These are phyloP conservation scores for Hozukius guyotensis DNA, from an alignment of 2,797 vertebrate genomes.

Conservation along the genomic window DNA sequence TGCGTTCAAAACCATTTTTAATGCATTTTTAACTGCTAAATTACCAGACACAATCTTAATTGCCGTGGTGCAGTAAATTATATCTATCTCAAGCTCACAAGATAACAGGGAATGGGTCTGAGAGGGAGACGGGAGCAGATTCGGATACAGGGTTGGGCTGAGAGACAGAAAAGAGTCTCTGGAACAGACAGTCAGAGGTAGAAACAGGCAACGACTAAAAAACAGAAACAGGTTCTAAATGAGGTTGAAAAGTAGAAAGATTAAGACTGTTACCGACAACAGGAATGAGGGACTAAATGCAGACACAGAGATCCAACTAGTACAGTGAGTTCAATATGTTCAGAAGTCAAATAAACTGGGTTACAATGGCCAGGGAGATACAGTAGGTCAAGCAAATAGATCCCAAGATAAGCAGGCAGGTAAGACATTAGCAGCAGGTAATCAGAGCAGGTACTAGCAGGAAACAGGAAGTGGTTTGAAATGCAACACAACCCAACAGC, in stretches of 20 bases:
- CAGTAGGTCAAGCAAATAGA: background rate
- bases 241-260: background rate
- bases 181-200: background rate
- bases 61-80: background rate
- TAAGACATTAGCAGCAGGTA: background rate
- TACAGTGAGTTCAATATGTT: background rate
- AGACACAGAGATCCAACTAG: background rate
- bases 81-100: background rate
- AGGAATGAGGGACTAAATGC: background rate
- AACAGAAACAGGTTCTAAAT: background rate
- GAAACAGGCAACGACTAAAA: background rate
- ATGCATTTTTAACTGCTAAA: background rate
- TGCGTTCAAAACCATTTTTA: conserved; percentile 10
- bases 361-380: background rate
- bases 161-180: background rate
- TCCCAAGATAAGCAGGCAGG: background rate
- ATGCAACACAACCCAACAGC: background rate
- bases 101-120: background rate
- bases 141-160: background rate
- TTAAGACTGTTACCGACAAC: background rate
- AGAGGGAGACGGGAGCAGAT: background rate
- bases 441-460: background rate
- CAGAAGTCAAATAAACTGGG: background rate
- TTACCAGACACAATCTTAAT: conserved; percentile 3
- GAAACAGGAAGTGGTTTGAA: background rate